Evolutionary conservation across 2,888 invertebrate species (phyloP), one percentile per base, ranked within the genome.

Genomic region (Biston betularia): DNA sequence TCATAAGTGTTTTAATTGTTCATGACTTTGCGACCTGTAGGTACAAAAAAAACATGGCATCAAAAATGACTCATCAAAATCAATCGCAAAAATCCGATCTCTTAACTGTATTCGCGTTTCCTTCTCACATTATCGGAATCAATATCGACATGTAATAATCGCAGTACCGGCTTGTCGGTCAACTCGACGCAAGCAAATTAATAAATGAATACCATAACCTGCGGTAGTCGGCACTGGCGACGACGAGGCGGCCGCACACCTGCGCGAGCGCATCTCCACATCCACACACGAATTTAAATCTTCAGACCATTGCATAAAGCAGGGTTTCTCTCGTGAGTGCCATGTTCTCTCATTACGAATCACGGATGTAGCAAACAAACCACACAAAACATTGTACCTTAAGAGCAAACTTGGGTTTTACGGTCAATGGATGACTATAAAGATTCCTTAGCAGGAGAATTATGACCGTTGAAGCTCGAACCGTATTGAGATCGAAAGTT

Each of bases 311-410:
- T 0, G 0, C 0, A 46, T 67, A 83, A 70, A 74, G 68, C 53
- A 60, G 33, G 70, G 69, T 76, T 65, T 82, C 3, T 12, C 15
- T 14, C 71, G 73, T 7, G 7, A 1, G 0, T 3, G 1, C 33
- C 46, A 61, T 72, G 81, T 78, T 87, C 82, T 86, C 90, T 90
- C 90, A 92, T 91, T 92, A 92, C 89, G 86, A 91, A 92, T 93
- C 93, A 91, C 89, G 89, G 90, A 90, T 90, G 87, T 90, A 89
- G 88, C 90, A 90, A 89, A 90, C 90, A 90, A 90, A 90, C 89
- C 89, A 92, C 89, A 91, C 87, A 89, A 90, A 92, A 89, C 89
- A 87, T 82, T 88, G 86, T 92, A 86, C 87, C 87, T 88, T 88
- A 87, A 86, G 88, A 86, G 89, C 86, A 88, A 89, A 90, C 84